Conservation (phyloP, 1,140 invertebrate genomes). For the Pteromalus puparum region DNA sequence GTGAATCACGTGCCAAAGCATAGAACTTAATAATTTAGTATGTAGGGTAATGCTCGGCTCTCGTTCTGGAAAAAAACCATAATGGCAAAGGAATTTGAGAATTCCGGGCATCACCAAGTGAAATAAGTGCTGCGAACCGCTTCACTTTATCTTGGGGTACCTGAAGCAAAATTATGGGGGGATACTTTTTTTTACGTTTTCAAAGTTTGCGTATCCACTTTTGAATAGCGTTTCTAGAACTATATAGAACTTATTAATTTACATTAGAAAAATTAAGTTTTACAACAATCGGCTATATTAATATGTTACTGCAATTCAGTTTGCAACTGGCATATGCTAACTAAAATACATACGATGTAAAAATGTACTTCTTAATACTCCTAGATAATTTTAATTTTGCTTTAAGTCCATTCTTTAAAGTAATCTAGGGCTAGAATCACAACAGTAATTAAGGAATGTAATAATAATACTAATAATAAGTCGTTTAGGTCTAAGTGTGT, state of each 20-base stretch:
- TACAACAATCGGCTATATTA: not conserved
- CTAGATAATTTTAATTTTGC: slow-evolving; percentile 26
- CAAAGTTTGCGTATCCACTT: not conserved
- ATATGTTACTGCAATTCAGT: not conserved
- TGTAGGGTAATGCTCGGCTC: slow-evolving; percentile 28
- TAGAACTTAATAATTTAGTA: slow-evolving; percentile 51
- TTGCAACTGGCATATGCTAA: not conserved
- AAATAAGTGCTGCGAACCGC: slow-evolving; percentile 22
- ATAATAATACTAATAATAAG: slow-evolving; percentile 9
- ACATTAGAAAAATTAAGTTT: not conserved
- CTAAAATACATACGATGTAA: not conserved
- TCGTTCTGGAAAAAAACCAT: not conserved
- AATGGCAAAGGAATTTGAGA: not conserved
- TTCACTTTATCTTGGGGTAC: slow-evolving; percentile 35
- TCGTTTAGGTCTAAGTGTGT: slow-evolving; percentile 31
- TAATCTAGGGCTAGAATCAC: slow-evolving; percentile 17
- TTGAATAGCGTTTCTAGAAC: not conserved
- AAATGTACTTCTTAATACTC: not conserved
- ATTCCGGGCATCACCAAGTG: not conserved
- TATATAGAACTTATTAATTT: not conserved
- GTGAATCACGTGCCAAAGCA: slow-evolving; percentile 66
- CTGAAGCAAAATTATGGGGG: slow-evolving; percentile 41
- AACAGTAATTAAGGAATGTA: not conserved
- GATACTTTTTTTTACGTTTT: not conserved
- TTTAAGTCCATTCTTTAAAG: slow-evolving; percentile 19